Percentiles rank a stretch among this genome's conserved stretches.
Conservation (phyloP, 1,140 invertebrate genomes). For the Condylostylus longicornis region DNA sequence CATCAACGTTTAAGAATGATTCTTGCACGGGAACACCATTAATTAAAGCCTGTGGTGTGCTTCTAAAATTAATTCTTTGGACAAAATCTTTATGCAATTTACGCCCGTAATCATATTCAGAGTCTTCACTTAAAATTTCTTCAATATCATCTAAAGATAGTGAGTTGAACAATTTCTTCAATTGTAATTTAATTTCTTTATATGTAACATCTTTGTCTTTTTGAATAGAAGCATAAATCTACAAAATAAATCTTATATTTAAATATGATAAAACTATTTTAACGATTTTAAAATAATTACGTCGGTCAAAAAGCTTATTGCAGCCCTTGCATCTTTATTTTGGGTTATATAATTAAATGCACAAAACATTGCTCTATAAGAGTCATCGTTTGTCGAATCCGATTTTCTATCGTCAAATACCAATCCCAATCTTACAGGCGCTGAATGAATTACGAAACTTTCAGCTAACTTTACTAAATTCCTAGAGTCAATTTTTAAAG, state of each 20-base stretch:
- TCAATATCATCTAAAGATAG: constrained; percentile 44
- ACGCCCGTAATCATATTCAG: constrained; percentile 81
- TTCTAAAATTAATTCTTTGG: constrained; percentile 55
- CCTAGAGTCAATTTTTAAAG: constrained; percentile 49
- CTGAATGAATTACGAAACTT: constrained; percentile 80
- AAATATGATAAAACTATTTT: neutral
- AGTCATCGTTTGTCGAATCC: constrained; percentile 47
- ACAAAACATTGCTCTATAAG: constrained; percentile 73
- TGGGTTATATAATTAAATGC: constrained; percentile 85
- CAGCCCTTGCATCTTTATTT: constrained; percentile 53
- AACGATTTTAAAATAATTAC: constrained; percentile 35
- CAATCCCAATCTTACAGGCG: constrained; percentile 77
- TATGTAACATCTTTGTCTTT: constrained; percentile 37
- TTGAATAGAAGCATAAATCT: constrained; percentile 36
- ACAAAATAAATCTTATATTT: constrained; percentile 12
- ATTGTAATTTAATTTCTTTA: constrained; percentile 53
- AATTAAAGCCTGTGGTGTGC: constrained; percentile 67
- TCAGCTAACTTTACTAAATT: constrained; percentile 75
- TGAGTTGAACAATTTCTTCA: constrained; percentile 46
- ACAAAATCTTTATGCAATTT: constrained; percentile 73
- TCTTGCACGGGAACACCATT: constrained; percentile 79
- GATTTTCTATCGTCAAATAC: constrained; percentile 60
- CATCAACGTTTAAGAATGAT: constrained; percentile 51
- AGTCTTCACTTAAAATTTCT: constrained; percentile 73
- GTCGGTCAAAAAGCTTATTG: constrained; percentile 69